Conservation (phyloP, 2,888 invertebrate genomes). For the Muscina levida region DNA sequence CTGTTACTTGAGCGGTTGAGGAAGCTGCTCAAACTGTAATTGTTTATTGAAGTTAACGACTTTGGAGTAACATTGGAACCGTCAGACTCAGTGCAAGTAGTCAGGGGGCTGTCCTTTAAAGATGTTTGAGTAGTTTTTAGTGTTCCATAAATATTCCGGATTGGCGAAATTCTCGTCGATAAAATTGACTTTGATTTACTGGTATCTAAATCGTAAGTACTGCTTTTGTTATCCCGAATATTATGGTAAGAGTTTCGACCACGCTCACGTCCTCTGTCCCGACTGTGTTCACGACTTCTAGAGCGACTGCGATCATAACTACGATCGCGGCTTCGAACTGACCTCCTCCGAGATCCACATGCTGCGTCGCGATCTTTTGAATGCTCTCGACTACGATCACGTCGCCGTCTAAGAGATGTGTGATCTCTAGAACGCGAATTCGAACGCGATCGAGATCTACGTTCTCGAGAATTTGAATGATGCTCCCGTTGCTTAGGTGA, state of each 20-base stretch:
- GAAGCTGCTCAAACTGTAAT: constrained; percentile 70
- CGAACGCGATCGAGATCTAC: constrained; percentile 71
- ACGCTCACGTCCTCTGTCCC: constrained; percentile 74
- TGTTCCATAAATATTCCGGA: constrained; percentile 26
- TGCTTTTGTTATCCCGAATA: constrained; percentile 38
- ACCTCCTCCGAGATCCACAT: constrained; percentile 74
- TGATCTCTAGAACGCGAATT: constrained; percentile 77
- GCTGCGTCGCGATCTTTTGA: constrained; percentile 66
- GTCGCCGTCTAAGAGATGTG: constrained; percentile 79
- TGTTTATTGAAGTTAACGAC: constrained; percentile 67
- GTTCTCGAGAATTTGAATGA: constrained; percentile 77
- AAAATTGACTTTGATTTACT: constrained; percentile 52
- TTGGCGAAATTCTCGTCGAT: constrained; percentile 58
- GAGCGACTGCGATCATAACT: constrained; percentile 79
- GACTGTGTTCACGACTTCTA: constrained; percentile 79
- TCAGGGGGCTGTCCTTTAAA: background rate
- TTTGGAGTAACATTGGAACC: background rate
- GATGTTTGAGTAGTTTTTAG: constrained; percentile 64
- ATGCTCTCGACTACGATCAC: constrained; percentile 80
- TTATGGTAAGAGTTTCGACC: constrained; percentile 40
- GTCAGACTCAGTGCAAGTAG: constrained; percentile 2
- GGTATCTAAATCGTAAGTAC: constrained; percentile 36
- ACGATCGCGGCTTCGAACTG: constrained; percentile 76
- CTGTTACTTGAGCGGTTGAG: constrained; percentile 52
- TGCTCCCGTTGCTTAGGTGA: constrained; percentile 68